phyloP scores from a whole-genome alignment of 2,888 invertebrate species.

The Dorcus hopei region DNA sequence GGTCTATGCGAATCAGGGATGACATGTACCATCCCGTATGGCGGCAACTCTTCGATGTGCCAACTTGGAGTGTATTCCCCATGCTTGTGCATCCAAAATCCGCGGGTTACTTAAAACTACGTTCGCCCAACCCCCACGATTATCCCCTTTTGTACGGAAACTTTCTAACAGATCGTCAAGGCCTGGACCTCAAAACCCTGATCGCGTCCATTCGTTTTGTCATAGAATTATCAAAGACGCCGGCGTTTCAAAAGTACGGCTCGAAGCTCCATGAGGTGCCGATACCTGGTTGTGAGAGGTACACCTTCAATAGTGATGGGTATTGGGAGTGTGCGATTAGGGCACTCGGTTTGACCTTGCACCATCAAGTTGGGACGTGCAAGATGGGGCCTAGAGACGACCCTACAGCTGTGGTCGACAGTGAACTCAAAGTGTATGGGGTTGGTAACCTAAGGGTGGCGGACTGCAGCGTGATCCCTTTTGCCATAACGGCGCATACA shows the following conservation, averaged over 20 bases:
- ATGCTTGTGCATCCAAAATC: constrained; percentile 59
- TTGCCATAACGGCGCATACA: constrained; percentile 63
- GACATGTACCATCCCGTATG: constrained; percentile 37
- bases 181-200: constrained; percentile 48
- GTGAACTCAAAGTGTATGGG: constrained; percentile 61
- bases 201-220: constrained; percentile 55
- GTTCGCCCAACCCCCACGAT: constrained; percentile 54
- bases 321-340: constrained; percentile 69
- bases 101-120: constrained; percentile 52
- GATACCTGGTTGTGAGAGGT: constrained; percentile 52
- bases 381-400: constrained; percentile 68
- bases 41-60: constrained; percentile 48
- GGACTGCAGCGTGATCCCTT: constrained; percentile 67
- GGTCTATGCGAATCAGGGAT: constrained; percentile 24
- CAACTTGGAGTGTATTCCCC: constrained; percentile 54
- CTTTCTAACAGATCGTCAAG: constrained; percentile 52
- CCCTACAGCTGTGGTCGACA: constrained; percentile 62
- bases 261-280: constrained; percentile 41
- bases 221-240: constrained; percentile 49
- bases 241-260: constrained; percentile 56
- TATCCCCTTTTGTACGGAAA: constrained; percentile 62
- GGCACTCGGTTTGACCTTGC: constrained; percentile 29
- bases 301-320: constrained; percentile 57
- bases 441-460: constrained; percentile 60
- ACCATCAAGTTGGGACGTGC: constrained; percentile 55